These are phyloP conservation scores for Pseudopipra pipra DNA, from an alignment of 2,113 vertebrate genomes.

Conservation along the genomic window DNA sequence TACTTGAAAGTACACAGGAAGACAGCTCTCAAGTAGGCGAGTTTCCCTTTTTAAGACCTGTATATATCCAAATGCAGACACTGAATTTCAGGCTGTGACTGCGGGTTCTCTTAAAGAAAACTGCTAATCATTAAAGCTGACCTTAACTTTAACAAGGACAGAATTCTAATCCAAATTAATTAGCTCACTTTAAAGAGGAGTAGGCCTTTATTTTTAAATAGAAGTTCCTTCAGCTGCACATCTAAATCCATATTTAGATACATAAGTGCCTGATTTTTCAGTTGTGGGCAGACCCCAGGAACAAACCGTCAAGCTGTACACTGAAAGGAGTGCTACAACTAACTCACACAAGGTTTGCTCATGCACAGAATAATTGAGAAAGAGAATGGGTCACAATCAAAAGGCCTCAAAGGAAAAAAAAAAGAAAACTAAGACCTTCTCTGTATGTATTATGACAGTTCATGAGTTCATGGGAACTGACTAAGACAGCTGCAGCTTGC, in stretches of 20 bases:
- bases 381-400: constrained; percentile 38
- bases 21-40: neutral
- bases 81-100: neutral
- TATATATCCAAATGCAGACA: neutral
- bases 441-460: constrained; percentile 54
- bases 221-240: neutral
- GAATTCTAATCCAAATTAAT: neutral
- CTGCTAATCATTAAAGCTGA: neutral
- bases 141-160: neutral
- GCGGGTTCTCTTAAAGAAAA: neutral
- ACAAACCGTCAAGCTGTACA: neutral
- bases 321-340: constrained; percentile 2
- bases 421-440: constrained; percentile 38
- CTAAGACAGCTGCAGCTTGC: constrained; percentile 43
- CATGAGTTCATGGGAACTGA: constrained; percentile 65
- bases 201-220: neutral
- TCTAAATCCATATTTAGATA: neutral
- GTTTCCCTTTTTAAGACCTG: neutral
- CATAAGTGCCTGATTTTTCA: neutral
- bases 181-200: neutral
- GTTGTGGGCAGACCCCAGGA: neutral
- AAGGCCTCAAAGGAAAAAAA: neutral
- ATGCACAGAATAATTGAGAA: constrained; percentile 50
- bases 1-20: neutral
- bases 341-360: constrained; percentile 52